Percentiles rank a stretch among this genome's conserved stretches.
Evolutionary conservation across 2,888 invertebrate species (phyloP).

Genomic region (Idaea aversata): DNA sequence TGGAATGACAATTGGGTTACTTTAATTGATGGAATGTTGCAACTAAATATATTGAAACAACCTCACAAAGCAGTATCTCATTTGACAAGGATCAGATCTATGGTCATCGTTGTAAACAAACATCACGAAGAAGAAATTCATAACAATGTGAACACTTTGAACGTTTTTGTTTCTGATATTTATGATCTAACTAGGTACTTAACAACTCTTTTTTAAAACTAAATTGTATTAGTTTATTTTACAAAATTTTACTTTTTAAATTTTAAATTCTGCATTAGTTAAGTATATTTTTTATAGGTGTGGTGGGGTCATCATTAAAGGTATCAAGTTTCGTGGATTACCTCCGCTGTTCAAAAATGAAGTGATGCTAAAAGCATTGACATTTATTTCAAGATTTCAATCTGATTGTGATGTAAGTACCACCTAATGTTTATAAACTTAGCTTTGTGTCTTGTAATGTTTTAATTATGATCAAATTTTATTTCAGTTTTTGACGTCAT

Average conservation of each 20-base stretch:
- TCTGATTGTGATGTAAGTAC: slow-evolving; percentile 29
- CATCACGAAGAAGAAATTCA: slow-evolving; percentile 19
- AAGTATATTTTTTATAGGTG: slow-evolving; percentile 32
- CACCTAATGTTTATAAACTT: too few species aligned
- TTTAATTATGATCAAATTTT: background rate
- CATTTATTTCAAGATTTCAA: slow-evolving; percentile 27
- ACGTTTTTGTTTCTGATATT: slow-evolving; percentile 21
- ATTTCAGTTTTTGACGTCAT: slow-evolving; percentile 27
- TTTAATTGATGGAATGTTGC: slow-evolving; percentile 90
- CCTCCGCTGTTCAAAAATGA: slow-evolving; percentile 15
- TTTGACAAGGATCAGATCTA: slow-evolving; percentile 67
- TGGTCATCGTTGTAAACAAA: slow-evolving; percentile 32
- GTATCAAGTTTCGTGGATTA: slow-evolving; percentile 30
- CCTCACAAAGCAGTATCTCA: slow-evolving; percentile 80
- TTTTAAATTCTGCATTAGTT: too few species aligned
- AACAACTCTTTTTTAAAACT: background rate
- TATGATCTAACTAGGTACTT: slow-evolving; percentile 31
- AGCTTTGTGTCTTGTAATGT: too few species aligned
- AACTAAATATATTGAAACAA: slow-evolving; percentile 83
- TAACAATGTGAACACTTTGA: slow-evolving; percentile 18
- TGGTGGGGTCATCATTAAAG: slow-evolving; percentile 37
- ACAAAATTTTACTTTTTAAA: too few species aligned
- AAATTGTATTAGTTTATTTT: background rate
- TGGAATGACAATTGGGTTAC: slow-evolving; percentile 91
- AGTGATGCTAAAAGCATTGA: slow-evolving; percentile 23